Conservation (phyloP, 2,797 vertebrate genomes). For the Erethizon dorsatum region DNA sequence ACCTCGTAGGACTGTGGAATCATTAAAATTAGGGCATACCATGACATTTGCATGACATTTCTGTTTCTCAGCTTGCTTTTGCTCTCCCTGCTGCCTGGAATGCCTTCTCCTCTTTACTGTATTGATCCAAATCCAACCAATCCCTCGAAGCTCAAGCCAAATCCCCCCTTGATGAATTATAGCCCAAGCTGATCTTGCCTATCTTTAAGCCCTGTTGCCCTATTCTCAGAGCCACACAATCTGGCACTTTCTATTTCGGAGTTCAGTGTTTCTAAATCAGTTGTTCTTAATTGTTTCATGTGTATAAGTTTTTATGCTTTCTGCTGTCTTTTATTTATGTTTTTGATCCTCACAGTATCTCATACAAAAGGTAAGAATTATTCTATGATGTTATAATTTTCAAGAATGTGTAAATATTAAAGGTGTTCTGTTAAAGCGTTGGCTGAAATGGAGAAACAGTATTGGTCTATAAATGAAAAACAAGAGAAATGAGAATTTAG, state of each 20-base stretch:
- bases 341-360: not conserved
- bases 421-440: not conserved
- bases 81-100: constrained; percentile 66
- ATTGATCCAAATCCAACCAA: constrained; percentile 76
- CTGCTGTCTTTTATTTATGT: not conserved
- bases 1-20: constrained; percentile 63
- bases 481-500: not conserved
- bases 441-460: not conserved
- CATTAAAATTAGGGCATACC: constrained; percentile 75
- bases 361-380: not conserved
- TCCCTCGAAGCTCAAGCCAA: constrained; percentile 75
- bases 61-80: constrained; percentile 74
- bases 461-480: constrained; percentile 15
- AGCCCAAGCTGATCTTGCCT: not conserved
- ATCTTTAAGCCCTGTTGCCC: constrained; percentile 17
- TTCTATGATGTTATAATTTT: not conserved
- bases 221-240: constrained; percentile 56
- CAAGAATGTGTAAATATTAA: not conserved
- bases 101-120: constrained; percentile 45
- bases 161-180: constrained; percentile 79
- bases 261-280: constrained; percentile 47
- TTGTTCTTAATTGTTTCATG: constrained; percentile 41
- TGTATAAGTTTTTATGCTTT: not conserved
- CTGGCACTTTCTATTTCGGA: constrained; percentile 66
- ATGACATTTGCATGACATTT: constrained; percentile 85